These are phyloP conservation scores for Cladorhizidae sp. DNA, from an alignment of 37 sponge, comb jelly and placozoan genomes.

Conservation along the genomic window DNA sequence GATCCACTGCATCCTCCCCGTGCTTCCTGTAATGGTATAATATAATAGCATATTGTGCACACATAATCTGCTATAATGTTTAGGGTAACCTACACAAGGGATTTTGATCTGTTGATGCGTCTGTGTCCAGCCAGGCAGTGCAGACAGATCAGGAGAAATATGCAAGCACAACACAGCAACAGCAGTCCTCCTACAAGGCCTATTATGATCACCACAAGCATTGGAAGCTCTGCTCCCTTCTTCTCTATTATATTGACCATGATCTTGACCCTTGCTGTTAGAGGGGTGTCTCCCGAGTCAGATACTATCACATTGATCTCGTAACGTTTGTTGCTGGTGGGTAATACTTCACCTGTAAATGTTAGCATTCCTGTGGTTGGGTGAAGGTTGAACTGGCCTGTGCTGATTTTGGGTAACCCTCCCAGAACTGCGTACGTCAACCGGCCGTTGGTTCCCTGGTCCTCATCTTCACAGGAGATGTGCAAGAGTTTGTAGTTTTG, in stretches of 20 bases:
- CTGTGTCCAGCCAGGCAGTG: background rate
- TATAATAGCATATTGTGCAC: no score
- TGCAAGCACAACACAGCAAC: background rate
- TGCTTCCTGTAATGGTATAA: no score
- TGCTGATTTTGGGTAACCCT: background rate
- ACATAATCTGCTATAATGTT: no score
- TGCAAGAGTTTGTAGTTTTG: background rate
- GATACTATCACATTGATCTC: background rate
- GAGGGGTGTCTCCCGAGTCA: conserved; percentile 17
- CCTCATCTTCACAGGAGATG: conserved; percentile 19
- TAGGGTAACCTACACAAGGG: no score
- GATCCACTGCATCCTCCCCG: no score
- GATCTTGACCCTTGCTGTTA: background rate
- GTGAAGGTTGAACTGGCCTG: conserved; percentile 15
- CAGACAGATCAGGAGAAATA: background rate
- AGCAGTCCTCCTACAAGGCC: conserved; percentile 6
- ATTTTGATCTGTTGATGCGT: background rate
- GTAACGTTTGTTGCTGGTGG: background rate
- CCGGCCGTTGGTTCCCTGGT: conserved; percentile 7
- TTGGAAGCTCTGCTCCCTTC: background rate
- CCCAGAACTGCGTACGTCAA: background rate
- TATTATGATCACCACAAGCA: conserved; percentile 4
- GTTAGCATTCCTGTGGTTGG: background rate
- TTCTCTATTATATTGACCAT: background rate
- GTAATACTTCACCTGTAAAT: background rate